Percentiles rank a stretch among this genome's conserved stretches.
Conservation (phyloP, 1,140 invertebrate species). For the Halictus rubicundus region DNA sequence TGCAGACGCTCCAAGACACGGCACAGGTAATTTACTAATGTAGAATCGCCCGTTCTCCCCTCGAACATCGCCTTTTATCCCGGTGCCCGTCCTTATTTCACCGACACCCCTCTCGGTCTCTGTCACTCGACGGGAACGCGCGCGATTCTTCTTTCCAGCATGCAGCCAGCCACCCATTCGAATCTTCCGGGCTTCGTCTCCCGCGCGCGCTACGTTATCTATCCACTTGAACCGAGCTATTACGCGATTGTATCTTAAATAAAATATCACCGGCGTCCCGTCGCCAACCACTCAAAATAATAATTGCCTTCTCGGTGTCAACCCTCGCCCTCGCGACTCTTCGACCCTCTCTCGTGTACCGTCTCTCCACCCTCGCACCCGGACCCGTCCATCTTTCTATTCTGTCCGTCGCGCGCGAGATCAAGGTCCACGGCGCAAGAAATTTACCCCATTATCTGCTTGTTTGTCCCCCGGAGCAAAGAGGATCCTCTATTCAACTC, state of each 20-base stretch:
- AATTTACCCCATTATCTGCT: too few species aligned
- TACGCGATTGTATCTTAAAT: constrained; percentile 79
- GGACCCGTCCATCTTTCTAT: constrained; percentile 37
- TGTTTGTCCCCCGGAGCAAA: too few species aligned
- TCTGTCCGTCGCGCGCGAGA: not conserved
- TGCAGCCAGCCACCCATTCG: constrained; percentile 5
- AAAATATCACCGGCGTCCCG: constrained; percentile 73
- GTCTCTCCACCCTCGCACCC: constrained; percentile 8
- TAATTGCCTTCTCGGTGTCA: constrained; percentile 74
- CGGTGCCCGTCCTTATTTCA: constrained; percentile 26
- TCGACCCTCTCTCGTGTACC: constrained; percentile 48
- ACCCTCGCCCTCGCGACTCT: constrained; percentile 47
- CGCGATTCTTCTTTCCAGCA: constrained; percentile 30
- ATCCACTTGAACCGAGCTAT: constrained; percentile 74
- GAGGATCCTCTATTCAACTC: too few species aligned
- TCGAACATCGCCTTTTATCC: constrained; percentile 9
- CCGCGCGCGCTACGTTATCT: constrained; percentile 58
- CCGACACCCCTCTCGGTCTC: constrained; percentile 5
- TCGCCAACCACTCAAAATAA: constrained; percentile 77
- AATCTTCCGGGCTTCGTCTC: not conserved
- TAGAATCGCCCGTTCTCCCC: constrained; percentile 53
- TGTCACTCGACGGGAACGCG: not conserved
- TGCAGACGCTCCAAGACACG: not conserved
- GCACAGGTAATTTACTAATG: constrained; percentile 74
- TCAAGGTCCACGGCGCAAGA: too few species aligned